A percentile compares a stretch with the other conserved stretches of the same genome.
Evolutionary conservation across 2,797 vertebrate genomes (phyloP).

Genomic region (Momotus momota): DNA sequence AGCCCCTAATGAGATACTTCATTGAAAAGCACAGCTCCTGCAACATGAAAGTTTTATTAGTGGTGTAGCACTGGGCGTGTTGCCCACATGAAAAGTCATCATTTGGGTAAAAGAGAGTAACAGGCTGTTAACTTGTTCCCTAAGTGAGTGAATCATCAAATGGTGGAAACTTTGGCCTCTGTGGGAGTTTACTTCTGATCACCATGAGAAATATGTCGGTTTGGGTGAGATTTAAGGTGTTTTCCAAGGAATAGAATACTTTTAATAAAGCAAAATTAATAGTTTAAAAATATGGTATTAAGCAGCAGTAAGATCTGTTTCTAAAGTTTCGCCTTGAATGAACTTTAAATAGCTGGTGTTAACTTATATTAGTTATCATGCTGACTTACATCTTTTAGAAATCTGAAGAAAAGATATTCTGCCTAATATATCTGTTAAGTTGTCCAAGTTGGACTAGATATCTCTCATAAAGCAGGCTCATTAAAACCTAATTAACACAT

Average conservation of each 20-base stretch:
- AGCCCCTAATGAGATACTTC: background rate
- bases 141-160: background rate
- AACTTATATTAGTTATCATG: background rate
- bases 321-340: background rate
- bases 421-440: background rate
- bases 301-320: background rate
- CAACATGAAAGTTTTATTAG: slow-evolving; percentile 2
- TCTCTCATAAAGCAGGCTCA: background rate
- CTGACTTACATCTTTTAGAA: background rate
- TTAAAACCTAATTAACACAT: background rate
- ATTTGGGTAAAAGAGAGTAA: background rate
- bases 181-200: background rate
- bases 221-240: background rate
- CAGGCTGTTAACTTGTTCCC: background rate
- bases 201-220: background rate
- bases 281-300: background rate
- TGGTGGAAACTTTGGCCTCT: background rate
- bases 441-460: background rate
- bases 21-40: background rate
- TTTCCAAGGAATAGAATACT: background rate
- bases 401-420: background rate
- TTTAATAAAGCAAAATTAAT: background rate
- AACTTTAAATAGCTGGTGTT: background rate
- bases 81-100: background rate
- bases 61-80: background rate